Evolutionary conservation across 2,797 vertebrate species (phyloP).

Genomic region (Syngnathus rostellatus): DNA sequence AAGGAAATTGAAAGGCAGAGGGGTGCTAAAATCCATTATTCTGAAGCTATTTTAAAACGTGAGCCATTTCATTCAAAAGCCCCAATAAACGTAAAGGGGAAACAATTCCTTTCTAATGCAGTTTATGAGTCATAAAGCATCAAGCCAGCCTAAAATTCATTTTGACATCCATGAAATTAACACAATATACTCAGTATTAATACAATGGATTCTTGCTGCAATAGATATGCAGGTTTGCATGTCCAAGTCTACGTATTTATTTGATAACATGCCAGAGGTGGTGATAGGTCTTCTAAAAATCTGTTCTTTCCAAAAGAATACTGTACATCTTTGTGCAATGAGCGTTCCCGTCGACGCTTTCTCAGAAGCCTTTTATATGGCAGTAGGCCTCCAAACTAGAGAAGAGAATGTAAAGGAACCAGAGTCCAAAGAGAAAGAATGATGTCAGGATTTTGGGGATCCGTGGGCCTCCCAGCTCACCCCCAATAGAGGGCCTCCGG

Average conservation of each 20-base stretch:
- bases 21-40: background rate
- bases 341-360: slow-evolving; percentile 12
- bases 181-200: slow-evolving; percentile 8
- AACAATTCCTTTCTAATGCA: background rate
- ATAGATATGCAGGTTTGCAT: slow-evolving; percentile 13
- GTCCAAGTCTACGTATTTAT: slow-evolving; percentile 11
- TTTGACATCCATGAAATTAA: slow-evolving; percentile 11
- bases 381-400: slow-evolving; percentile 91
- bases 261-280: slow-evolving; percentile 39
- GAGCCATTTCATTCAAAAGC: background rate
- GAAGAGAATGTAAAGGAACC: slow-evolving; percentile 89
- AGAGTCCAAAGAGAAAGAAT: slow-evolving; percentile 78
- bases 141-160: background rate
- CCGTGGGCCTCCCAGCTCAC: slow-evolving; percentile 82
- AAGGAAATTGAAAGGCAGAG: background rate
- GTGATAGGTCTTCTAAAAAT: slow-evolving; percentile 20
- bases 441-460: slow-evolving; percentile 72
- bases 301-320: slow-evolving; percentile 18
- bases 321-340: slow-evolving; percentile 12
- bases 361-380: slow-evolving; percentile 86
- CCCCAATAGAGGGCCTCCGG: slow-evolving; percentile 80
- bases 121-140: background rate
- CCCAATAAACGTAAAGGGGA: background rate
- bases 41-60: background rate
- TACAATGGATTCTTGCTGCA: slow-evolving; percentile 17